Conservation (phyloP, 2,113 vertebrate genomes). For the Morone chrysops region DNA sequence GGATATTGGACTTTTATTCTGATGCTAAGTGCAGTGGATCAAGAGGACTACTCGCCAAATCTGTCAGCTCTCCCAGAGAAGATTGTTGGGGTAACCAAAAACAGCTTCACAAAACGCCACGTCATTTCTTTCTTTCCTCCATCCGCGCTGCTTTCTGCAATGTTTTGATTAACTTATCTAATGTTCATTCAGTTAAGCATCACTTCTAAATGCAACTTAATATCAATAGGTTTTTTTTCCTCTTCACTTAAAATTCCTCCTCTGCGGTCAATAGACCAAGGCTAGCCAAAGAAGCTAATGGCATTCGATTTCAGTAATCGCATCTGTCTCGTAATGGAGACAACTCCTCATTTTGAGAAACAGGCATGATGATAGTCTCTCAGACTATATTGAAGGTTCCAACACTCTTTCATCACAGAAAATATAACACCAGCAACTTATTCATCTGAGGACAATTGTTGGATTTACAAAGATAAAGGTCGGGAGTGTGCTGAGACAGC, state of each 20-base stretch:
- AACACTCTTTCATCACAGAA: slow-evolving; percentile 6
- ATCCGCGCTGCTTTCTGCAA: slow-evolving; percentile 13
- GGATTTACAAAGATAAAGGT: slow-evolving; percentile 45
- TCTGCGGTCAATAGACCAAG: neutral
- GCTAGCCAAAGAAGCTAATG: neutral
- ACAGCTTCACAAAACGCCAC: slow-evolving; percentile 10
- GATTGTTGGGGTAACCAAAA: slow-evolving; percentile 16
- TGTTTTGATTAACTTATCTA: slow-evolving; percentile 25
- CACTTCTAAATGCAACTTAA: slow-evolving; percentile 8
- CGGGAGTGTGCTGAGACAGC: slow-evolving; percentile 32
- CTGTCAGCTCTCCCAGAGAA: slow-evolving; percentile 16
- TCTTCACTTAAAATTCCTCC: neutral
- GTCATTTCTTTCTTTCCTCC: neutral
- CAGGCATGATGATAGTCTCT: neutral
- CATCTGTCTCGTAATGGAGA: neutral
- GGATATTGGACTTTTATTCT: slow-evolving; percentile 39
- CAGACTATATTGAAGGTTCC: neutral
- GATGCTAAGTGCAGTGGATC: slow-evolving; percentile 8
- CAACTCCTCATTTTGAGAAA: neutral
- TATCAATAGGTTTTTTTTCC: neutral
- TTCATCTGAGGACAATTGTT: slow-evolving; percentile 31
- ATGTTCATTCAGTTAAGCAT: neutral
- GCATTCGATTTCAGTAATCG: neutral
- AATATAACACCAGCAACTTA: slow-evolving; percentile 14
- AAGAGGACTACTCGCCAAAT: slow-evolving; percentile 17